Conservation (phyloP, 2,113 vertebrate genomes). For the Crotalus viridis region DNA sequence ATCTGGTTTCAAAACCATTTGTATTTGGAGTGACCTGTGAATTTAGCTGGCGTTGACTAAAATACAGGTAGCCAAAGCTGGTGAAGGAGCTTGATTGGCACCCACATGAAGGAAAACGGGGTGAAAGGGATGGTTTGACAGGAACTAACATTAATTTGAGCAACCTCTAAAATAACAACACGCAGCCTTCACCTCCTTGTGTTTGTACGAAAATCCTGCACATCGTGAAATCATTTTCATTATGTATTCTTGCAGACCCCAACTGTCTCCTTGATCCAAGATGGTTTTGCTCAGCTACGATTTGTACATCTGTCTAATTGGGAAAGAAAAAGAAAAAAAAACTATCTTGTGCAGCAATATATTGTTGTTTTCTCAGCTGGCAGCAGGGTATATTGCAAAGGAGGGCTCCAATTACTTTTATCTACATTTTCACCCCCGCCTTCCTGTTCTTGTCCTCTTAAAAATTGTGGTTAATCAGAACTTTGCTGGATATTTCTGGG, state of each 20-base stretch:
- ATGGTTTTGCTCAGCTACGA: background rate
- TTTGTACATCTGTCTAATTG: background rate
- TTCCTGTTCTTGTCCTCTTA: background rate
- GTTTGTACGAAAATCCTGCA: background rate
- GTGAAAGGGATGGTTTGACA: background rate
- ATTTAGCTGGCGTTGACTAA: background rate
- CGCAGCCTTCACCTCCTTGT: accelerated
- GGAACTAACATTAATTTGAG: background rate
- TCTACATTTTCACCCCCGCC: background rate
- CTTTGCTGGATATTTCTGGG: background rate
- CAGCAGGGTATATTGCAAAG: background rate
- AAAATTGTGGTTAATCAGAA: too few species aligned
- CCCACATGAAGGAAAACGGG: background rate
- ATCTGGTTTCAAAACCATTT: background rate
- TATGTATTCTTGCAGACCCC: background rate
- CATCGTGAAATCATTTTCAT: background rate
- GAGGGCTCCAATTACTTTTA: too few species aligned
- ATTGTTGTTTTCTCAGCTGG: background rate
- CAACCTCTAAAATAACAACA: background rate
- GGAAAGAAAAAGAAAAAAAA: too few species aligned
- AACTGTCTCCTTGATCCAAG: background rate
- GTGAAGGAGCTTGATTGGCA: background rate
- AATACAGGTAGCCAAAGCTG: background rate
- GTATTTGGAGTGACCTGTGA: background rate
- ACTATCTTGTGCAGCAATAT: background rate